Percentiles rank a stretch among this genome's conserved stretches.
These are phyloP conservation scores for Lateolabrax maculatus DNA, from an alignment of 2,797 vertebrate species.

Conservation along the genomic window DNA sequence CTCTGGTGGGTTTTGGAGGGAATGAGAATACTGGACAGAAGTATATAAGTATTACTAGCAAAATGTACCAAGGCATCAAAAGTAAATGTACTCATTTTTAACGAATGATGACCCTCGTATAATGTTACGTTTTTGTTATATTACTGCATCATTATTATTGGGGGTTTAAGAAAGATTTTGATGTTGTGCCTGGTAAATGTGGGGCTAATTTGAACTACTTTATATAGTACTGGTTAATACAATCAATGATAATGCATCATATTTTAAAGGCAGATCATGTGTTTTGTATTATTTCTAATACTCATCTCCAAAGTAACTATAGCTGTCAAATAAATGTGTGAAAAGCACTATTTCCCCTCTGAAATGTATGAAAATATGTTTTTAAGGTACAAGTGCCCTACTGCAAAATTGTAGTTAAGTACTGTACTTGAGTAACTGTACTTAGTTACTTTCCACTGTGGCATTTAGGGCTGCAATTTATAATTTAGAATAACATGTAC, in stretches of 20 bases:
- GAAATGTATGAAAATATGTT: neutral
- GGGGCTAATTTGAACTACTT: neutral
- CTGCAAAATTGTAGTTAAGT: neutral
- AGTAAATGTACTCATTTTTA: neutral
- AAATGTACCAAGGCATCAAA: neutral
- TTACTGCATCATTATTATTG: neutral
- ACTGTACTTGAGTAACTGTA: neutral
- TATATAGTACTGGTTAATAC: neutral
- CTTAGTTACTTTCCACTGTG: neutral
- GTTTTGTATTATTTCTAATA: neutral
- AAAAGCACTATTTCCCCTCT: neutral
- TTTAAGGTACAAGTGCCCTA: neutral
- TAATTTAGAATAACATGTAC: neutral
- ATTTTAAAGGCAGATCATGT: neutral
- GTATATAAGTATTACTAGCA: neutral
- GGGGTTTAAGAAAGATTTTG: neutral
- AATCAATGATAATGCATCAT: neutral
- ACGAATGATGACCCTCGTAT: neutral
- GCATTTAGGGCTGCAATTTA: neutral
- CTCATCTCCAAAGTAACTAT: neutral
- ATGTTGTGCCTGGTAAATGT: neutral
- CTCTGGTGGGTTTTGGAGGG: slow-evolving; percentile 46
- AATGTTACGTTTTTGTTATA: neutral
- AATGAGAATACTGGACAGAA: neutral
- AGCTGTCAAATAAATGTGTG: slow-evolving; percentile 1